phyloP scores from a whole-genome alignment of 2,113 vertebrate genomes.

The Coracopsis vasa region DNA sequence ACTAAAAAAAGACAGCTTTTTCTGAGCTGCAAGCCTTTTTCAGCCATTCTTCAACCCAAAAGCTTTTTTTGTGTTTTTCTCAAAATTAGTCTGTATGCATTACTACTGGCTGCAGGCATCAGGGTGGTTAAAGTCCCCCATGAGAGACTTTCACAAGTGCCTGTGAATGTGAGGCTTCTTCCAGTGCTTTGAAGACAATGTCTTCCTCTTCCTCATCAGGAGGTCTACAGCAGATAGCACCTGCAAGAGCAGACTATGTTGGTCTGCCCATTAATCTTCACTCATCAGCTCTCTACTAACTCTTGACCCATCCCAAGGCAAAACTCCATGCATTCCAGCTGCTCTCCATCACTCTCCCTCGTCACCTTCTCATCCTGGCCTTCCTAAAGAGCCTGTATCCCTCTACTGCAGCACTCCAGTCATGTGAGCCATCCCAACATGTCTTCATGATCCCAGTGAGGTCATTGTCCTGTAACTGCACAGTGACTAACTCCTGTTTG shows the following conservation, averaged over 20 bases:
- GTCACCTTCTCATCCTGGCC: background rate
- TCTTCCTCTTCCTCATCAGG: background rate
- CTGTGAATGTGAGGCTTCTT: background rate
- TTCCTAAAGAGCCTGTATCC: background rate
- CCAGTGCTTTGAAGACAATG: background rate
- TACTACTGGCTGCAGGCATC: background rate
- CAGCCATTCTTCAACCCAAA: background rate
- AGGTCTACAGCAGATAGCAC: background rate
- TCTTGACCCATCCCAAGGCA: background rate
- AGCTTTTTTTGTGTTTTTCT: background rate
- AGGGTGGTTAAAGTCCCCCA: fast-evolving
- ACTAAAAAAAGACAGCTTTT: background rate
- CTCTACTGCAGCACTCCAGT: background rate
- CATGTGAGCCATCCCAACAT: background rate
- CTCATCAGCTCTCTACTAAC: background rate
- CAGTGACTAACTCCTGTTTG: background rate
- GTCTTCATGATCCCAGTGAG: background rate
- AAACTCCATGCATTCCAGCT: background rate
- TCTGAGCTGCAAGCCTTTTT: background rate
- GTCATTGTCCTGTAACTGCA: background rate
- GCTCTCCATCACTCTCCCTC: background rate
- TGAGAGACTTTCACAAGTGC: background rate
- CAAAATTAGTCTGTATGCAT: background rate
- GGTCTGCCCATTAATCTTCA: background rate
- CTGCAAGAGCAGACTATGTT: background rate